Percentiles rank a stretch among this genome's conserved stretches.
phyloP scores from a whole-genome alignment of 1,140 invertebrate genomes.

The Danaus plexippus region DNA sequence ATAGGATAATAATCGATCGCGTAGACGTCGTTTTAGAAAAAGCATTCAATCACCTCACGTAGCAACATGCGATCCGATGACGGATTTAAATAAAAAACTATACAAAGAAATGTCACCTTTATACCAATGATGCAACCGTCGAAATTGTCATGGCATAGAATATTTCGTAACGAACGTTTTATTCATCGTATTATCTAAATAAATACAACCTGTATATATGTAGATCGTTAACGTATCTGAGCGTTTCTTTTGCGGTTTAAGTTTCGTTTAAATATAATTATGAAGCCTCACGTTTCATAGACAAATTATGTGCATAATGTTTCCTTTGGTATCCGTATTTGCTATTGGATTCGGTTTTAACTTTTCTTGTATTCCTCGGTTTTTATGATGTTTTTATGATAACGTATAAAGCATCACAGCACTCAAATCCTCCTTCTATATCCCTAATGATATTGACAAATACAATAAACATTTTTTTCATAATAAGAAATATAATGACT shows the following conservation, averaged over 20 bases:
- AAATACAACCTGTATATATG: too few relatives aligned
- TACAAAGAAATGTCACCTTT: conserved; percentile 9
- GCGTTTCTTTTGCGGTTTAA: too few relatives aligned
- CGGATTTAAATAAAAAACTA: not conserved
- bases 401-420: too few relatives aligned
- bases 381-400: too few relatives aligned
- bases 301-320: too few relatives aligned
- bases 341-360: too few relatives aligned
- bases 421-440: conserved; percentile 4
- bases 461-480: conserved; percentile 5
- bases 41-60: conserved; percentile 46
- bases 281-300: too few relatives aligned
- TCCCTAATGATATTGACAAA: conserved; percentile 1
- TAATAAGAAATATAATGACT: conserved; percentile 5
- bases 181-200: too few relatives aligned
- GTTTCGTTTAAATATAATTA: too few relatives aligned
- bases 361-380: too few relatives aligned
- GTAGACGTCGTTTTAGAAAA: conserved; percentile 34
- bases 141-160: conserved; percentile 2
- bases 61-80: conserved; percentile 8
- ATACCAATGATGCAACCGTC: conserved; percentile 3
- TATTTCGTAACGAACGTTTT: not conserved
- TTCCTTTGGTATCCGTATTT: too few relatives aligned
- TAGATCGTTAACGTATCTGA: too few relatives aligned
- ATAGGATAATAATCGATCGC: conserved; percentile 44